Evolutionary conservation across 2,113 vertebrate genomes (phyloP).

Genomic region (Labeo rohita): DNA sequence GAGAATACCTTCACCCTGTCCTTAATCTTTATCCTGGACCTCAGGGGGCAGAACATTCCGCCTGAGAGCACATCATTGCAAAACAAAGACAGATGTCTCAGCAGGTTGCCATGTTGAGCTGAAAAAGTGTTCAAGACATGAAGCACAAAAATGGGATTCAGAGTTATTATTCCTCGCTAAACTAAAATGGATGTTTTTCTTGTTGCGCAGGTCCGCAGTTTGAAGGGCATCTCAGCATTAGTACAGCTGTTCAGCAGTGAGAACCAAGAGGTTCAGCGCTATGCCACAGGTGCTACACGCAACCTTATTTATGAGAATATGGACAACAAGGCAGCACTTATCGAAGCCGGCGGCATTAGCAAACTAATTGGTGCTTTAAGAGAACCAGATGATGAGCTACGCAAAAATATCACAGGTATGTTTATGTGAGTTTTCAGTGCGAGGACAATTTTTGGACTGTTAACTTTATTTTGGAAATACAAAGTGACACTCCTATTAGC

Average conservation of each 20-base stretch:
- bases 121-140: not conserved
- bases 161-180: not conserved
- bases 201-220: slow-evolving; percentile 80
- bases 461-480: not conserved
- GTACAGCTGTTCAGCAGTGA: slow-evolving; percentile 91
- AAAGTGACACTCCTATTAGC: not conserved
- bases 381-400: slow-evolving; percentile 87
- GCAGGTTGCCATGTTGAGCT: slow-evolving; percentile 32
- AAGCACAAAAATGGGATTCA: not conserved
- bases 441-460: not conserved
- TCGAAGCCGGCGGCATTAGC: slow-evolving; percentile 86
- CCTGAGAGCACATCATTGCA: slow-evolving; percentile 33
- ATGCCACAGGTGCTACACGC: slow-evolving; percentile 88
- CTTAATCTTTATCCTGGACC: slow-evolving; percentile 36
- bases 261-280: slow-evolving; percentile 91
- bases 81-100: slow-evolving; percentile 39
- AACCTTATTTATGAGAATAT: slow-evolving; percentile 94
- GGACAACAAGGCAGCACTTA: slow-evolving; percentile 88
- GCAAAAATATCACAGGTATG: slow-evolving; percentile 91
- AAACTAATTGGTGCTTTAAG: slow-evolving; percentile 82
- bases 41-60: slow-evolving; percentile 40
- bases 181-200: not conserved
- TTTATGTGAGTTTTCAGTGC: not conserved
- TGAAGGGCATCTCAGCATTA: slow-evolving; percentile 87
- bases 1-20: slow-evolving; percentile 37